phyloP scores from a whole-genome alignment of 2,113 vertebrate genomes.

The Cebidichthys violaceus region DNA sequence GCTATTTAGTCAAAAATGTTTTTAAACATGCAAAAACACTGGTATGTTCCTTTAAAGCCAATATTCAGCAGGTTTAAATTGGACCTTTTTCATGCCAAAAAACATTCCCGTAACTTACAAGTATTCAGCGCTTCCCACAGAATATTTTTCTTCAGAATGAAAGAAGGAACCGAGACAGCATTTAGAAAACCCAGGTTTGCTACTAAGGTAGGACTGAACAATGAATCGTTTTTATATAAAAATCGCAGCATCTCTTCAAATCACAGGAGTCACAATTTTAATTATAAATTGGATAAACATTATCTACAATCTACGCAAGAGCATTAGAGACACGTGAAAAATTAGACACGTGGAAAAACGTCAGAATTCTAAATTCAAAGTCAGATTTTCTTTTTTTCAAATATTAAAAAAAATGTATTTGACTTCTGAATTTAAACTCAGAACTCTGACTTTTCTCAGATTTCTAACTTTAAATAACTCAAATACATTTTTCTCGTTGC shows the following conservation, averaged over 20 bases:
- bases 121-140: slow-evolving; percentile 9
- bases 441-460: too few species aligned
- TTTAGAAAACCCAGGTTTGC: not conserved
- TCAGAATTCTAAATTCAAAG: too few species aligned
- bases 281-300: not conserved
- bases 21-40: slow-evolving; percentile 9
- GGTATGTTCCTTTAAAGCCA: not conserved
- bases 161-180: slow-evolving; percentile 23
- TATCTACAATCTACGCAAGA: not conserved
- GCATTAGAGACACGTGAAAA: too few species aligned
- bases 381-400: too few species aligned
- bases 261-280: not conserved
- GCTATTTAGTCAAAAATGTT: not conserved
- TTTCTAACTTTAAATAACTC: too few species aligned
- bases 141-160: slow-evolving; percentile 23
- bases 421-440: too few species aligned
- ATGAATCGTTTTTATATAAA: not conserved
- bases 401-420: too few species aligned
- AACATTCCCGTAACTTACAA: slow-evolving; percentile 30
- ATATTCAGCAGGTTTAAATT: not conserved
- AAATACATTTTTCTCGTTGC: too few species aligned
- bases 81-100: slow-evolving; percentile 31
- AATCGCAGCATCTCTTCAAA: not conserved
- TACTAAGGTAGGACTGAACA: not conserved
- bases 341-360: too few species aligned